Evolutionary conservation across 53 echinoderm and acorn worm species (phyloP).

Genomic region (Patiria pectinifera): DNA sequence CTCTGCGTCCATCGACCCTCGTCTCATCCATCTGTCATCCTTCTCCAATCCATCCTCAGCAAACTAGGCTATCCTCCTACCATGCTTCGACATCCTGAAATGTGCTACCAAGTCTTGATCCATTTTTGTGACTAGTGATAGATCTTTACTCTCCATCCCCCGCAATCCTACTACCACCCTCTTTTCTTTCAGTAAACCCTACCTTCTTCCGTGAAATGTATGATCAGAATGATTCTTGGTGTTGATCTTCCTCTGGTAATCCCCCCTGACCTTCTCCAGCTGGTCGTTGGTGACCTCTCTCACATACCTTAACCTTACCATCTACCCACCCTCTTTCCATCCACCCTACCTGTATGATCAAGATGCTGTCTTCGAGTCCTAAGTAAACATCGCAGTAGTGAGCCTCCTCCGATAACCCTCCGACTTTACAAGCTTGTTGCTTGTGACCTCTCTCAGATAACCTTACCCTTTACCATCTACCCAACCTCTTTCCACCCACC

Average conservation of each 20-base stretch:
- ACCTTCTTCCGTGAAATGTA: conserved; percentile 40
- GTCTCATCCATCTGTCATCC: too few relatives aligned
- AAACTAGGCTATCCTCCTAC: too few relatives aligned
- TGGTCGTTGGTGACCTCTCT: background rate
- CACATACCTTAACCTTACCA: background rate
- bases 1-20: too few relatives aligned
- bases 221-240: conserved; percentile 83
- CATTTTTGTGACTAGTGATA: too few relatives aligned
- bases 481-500: background rate
- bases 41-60: too few relatives aligned
- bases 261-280: conserved; percentile 1
- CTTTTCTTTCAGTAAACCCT: background rate
- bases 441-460: too few relatives aligned
- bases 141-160: too few relatives aligned
- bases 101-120: too few relatives aligned
- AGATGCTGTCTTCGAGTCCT: conserved; percentile 76
- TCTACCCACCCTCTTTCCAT: background rate
- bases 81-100: too few relatives aligned
- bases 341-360: conserved; percentile 80
- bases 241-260: conserved; percentile 1
- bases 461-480: background rate
- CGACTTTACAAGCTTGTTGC: background rate
- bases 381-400: conserved; percentile 80
- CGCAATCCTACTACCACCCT: too few relatives aligned
- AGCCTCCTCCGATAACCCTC: conserved; percentile 4